Evolutionary conservation across 2,797 vertebrate genomes (phyloP).

Genomic region (Sebastiscus tertius): DNA sequence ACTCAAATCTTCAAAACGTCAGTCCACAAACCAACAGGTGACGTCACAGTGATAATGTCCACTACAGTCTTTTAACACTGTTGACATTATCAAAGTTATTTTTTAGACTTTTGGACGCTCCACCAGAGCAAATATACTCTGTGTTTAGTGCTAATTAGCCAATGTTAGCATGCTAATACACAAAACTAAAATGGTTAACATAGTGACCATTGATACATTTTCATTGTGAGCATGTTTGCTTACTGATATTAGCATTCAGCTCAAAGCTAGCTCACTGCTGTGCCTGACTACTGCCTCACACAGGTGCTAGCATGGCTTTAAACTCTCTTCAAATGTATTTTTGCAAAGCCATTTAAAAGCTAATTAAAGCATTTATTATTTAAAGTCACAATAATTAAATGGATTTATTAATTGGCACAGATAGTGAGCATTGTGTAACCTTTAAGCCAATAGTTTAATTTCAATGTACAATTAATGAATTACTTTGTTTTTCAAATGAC

Average conservation of each 20-base stretch:
- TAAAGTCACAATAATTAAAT: not conserved
- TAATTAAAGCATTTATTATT: not conserved
- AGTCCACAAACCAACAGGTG: too few species aligned
- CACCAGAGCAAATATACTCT: too few species aligned
- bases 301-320: not conserved
- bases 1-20: too few species aligned
- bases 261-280: not conserved
- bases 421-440: not conserved
- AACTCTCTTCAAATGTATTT: not conserved
- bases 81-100: too few species aligned
- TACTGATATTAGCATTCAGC: not conserved
- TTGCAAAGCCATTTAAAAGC: not conserved
- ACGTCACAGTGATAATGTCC: too few species aligned
- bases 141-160: too few species aligned
- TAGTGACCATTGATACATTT: too few species aligned
- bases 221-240: not conserved
- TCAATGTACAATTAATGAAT: slow-evolving; percentile 38
- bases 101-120: too few species aligned
- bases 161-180: too few species aligned
- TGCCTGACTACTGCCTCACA: not conserved
- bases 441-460: not conserved
- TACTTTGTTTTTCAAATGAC: slow-evolving; percentile 39
- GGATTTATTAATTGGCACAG: not conserved
- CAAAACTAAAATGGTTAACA: too few species aligned
- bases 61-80: too few species aligned